phyloP scores from a whole-genome alignment of 2,113 vertebrate genomes.

The Seriola rivoliana region DNA sequence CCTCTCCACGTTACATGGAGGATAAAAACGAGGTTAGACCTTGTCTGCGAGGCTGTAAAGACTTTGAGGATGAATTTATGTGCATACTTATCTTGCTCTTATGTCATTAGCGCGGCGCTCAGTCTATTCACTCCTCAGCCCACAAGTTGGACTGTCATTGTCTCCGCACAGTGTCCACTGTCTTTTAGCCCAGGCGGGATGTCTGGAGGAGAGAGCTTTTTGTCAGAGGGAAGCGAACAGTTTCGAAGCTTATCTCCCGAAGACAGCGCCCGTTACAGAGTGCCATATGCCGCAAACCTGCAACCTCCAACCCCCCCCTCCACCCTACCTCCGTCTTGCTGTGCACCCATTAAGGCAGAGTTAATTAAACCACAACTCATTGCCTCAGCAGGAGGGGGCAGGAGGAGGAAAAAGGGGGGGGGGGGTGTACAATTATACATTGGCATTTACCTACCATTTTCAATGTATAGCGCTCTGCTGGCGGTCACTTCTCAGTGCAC shows the following conservation, averaged over 20 bases:
- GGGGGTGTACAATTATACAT: slow-evolving; percentile 57
- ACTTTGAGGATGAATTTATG: slow-evolving; percentile 63
- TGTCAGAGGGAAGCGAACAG: slow-evolving; percentile 34
- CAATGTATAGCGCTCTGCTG: slow-evolving; percentile 58
- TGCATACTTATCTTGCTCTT: slow-evolving; percentile 54
- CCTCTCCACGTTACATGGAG: slow-evolving; percentile 34
- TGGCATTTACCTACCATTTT: slow-evolving; percentile 73
- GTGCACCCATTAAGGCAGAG: slow-evolving; percentile 80
- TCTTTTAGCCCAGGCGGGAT: slow-evolving; percentile 19
- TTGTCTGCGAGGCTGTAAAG: slow-evolving; percentile 56
- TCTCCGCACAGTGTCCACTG: slow-evolving; percentile 35
- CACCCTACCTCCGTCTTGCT: slow-evolving; percentile 61
- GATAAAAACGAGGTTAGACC: slow-evolving; percentile 67
- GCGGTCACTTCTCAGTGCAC: slow-evolving; percentile 44
- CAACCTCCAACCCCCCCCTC: slow-evolving; percentile 47
- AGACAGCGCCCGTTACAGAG: slow-evolving; percentile 63
- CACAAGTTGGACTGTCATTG: slow-evolving; percentile 40
- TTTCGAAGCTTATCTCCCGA: slow-evolving; percentile 65
- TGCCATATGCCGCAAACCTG: slow-evolving; percentile 59
- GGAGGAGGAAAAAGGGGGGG: slow-evolving; percentile 26
- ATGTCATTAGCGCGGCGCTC: slow-evolving; percentile 60
- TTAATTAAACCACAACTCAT: slow-evolving; percentile 85
- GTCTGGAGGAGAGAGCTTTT: slow-evolving; percentile 30
- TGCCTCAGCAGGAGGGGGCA: slow-evolving; percentile 68
- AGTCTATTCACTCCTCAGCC: slow-evolving; percentile 43